Base-by-base conservation (phyloP, 2,797 vertebrate genomes). In the Oryzias dopingdopingensis region DNA sequence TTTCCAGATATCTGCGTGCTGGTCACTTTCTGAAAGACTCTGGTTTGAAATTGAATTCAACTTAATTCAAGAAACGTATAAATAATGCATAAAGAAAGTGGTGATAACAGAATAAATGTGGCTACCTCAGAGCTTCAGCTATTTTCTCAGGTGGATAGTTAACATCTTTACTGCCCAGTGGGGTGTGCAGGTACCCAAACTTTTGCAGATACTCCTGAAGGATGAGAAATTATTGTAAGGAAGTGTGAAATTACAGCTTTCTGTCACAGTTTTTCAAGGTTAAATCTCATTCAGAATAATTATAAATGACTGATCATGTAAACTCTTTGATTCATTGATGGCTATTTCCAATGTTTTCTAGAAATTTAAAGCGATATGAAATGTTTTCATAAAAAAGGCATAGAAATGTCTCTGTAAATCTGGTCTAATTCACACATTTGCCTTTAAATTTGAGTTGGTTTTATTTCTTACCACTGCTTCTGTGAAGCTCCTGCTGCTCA, bases 151-250 rank as follows among this genome's bases (percentile, higher is more conserved):
- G 51, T 20, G 81, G 74, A 62, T 88, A 81, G 29, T 76, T 61
- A 49, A 66, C 72, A 42, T 59, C 52, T 67, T 58, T 73, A 49
- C 44, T 72, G 60, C 90, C 82, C 72, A 88, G 69, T 17, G 93
- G 86, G 43, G 89, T 86, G 74, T 93, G 87, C 56, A 95, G 79
- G 57, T 95, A 96, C 18, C 92, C 93, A 51, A 90, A 95, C 24
- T 81, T 83, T 61, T 73, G 76, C 54, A 94, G 83, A 74, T 94
- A 96, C n/a, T 50, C 73, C 93, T 95, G 46, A 65, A 72, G 45
- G 70, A 67, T 74, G 13, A 65, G 32, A 2, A 54, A 4, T 44
- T 1, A 50, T 7, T 59, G 14, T 6, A 48, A 48, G 12, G 54
- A 10, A 32, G 20, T 16, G 29, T 50, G 2, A 37, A 42, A 15